Evolutionary conservation across 1,140 invertebrate species (phyloP), one percentile per base, ranked within the genome.

Genomic region (Trichonephila clavata): DNA sequence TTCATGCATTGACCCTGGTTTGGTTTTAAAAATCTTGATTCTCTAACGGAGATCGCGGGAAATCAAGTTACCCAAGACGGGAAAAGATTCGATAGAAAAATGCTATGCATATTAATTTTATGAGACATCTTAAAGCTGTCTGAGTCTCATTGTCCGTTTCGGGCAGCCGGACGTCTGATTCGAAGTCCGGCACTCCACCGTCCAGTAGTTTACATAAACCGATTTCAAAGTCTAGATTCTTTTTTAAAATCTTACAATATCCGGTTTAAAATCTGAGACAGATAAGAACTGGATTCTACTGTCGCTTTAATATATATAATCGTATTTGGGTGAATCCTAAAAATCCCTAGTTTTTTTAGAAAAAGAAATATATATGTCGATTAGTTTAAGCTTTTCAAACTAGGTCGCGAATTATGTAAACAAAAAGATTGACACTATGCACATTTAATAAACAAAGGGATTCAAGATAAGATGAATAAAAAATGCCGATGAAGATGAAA

Each of bases 111-210:
- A 39, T 20, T 16, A 39, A 77, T 77, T 77, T 77, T 77, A 77
- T 77, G 71, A 77, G 71, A 77, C 71, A 77, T 77, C 71, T 77
- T 77, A 77, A 77, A 68, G 32, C 71, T 77, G 71, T 77, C 71
- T 77, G 71, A 39, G 71, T 77, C 71, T 77, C 0, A 18, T 27
- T 32, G 71, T 77, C 71, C 68, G 27, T 4, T 16, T 77, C 18
- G 8, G 68, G 7, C 27, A 32, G 16, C 24, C 18, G 71, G 27
- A 77, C 32, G 27, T 77, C 27, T 77, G 27, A 18, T 13, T 50
- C 71, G 18, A 39, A 77, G 71, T 77, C 71, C 71, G 71, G 27
- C 14, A 16, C 18, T 39, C 18, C 27, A 27, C 0, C 14, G 71
- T 77, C 32, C 71, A 6, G 6, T 77, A 77, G 71, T 77, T 39